Base-by-base conservation (phyloP, 2,113 vertebrate genomes). In the Dipodomys stephensi region DNA sequence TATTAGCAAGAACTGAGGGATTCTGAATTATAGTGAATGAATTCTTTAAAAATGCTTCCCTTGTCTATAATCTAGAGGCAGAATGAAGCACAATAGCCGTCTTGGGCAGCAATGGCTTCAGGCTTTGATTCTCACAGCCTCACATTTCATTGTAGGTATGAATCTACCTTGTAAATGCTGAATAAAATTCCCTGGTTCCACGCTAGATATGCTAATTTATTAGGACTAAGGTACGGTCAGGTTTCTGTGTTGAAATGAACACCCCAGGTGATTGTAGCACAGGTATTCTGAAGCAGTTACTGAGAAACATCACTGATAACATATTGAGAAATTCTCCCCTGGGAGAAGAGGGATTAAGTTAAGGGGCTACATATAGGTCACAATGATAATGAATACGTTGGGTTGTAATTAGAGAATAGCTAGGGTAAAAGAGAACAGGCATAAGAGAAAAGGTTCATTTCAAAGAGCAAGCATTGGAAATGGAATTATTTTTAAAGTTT, bases 331-430 rank as follows among this genome's bases (percentile, higher is more conserved):
- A 92, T 23, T 32, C 4, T 82, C 68, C 20, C 35, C 10, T 39
- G 25, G 23, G 46, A 74, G 62, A 95, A 83, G 18, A 71, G 27
- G 64, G 60, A 90, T 6, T 82, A 93, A 32, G 86, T 77, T 74
- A 94, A 92, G 28, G 49, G n/a, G 39, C 30, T 35, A 3, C 62
- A 64, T 23, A 30, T 1, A 86, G 76, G 80, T 95, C 77, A 83
- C 10, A 32, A 16, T 32, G 22, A 39, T 84, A 94, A 92, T 92
- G 76, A 94, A 64, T 25, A 83, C 30, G 11, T 49, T 27, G 4
- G 22, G n/a, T 62, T 88, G 62, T 71, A 88, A 96, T 92, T 86
- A 93, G 77, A 68, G 13, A 94, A 27, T 8, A 90, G 27, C 10
- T 35, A 65, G 46, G n/a, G 16, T 83, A 84, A 3, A 76, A 76